These are phyloP conservation scores for Oceanodroma leucorhoa DNA, from an alignment of 2,797 vertebrate species.

Conservation along the genomic window DNA sequence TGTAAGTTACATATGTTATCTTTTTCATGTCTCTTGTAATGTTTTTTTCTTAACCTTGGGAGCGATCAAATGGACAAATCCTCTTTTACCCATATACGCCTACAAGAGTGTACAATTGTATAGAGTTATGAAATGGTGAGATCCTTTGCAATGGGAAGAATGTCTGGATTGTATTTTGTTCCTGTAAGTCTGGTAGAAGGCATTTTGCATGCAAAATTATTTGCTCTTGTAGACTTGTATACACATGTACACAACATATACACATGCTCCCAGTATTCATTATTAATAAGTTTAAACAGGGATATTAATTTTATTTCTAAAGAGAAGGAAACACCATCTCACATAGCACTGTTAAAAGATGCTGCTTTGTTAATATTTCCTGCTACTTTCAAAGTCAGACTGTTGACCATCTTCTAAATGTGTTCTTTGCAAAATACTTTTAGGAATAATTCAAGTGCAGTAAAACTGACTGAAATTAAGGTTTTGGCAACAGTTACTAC, in stretches of 20 bases:
- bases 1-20: rapidly evolving
- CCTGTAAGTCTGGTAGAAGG: not conserved
- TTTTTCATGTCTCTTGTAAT: not conserved
- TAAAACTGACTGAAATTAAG: not conserved
- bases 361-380: not conserved
- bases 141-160: not conserved
- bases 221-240: not conserved
- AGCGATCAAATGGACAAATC: not conserved
- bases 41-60: not conserved
- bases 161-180: not conserved
- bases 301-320: not conserved
- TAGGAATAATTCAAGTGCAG: not conserved
- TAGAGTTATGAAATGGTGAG: not conserved
- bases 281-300: not conserved
- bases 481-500: not conserved
- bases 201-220: not conserved
- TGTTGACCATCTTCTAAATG: not conserved
- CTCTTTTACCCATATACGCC: not conserved
- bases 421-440: not conserved
- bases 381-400: not conserved
- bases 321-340: not conserved
- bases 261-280: rapidly evolving
- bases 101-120: not conserved
- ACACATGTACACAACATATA: not conserved
- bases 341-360: not conserved